These are phyloP conservation scores for Erythrocebus patas DNA, from an alignment of 2,113 vertebrate species.

Conservation along the genomic window DNA sequence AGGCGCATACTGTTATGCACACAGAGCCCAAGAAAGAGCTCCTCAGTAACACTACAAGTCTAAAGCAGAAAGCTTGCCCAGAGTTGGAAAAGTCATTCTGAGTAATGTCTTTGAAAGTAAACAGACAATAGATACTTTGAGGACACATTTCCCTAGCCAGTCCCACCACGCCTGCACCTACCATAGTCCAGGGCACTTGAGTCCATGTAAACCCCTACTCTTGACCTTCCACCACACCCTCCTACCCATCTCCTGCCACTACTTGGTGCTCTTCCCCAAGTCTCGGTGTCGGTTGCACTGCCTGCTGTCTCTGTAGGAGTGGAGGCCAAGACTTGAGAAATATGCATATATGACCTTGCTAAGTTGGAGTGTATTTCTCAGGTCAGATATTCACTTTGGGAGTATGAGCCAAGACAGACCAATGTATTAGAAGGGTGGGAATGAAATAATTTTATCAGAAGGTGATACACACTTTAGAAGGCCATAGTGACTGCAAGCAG, in stretches of 20 bases:
- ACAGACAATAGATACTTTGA: background rate
- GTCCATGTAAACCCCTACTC: background rate
- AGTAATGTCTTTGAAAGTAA: background rate
- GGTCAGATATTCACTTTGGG: background rate
- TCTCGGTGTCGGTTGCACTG: background rate
- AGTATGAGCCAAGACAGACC: background rate
- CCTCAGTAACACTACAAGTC: background rate
- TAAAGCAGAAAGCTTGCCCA: background rate
- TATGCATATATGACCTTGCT: background rate
- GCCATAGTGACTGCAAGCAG: background rate
- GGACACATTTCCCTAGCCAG: background rate
- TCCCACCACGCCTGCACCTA: too few relatives aligned
- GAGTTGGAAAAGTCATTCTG: background rate
- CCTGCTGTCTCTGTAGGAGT: background rate
- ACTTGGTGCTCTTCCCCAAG: background rate
- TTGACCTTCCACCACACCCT: background rate
- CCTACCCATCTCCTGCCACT: background rate
- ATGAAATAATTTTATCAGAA: background rate
- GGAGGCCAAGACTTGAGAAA: background rate
- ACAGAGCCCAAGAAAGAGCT: background rate
- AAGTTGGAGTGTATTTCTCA: background rate
- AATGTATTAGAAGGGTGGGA: background rate
- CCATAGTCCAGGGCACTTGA: background rate
- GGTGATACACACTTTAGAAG: background rate
- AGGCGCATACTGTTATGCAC: background rate